Base-by-base conservation (phyloP, 1,140 invertebrate species). In the Hycleus cichorii region DNA sequence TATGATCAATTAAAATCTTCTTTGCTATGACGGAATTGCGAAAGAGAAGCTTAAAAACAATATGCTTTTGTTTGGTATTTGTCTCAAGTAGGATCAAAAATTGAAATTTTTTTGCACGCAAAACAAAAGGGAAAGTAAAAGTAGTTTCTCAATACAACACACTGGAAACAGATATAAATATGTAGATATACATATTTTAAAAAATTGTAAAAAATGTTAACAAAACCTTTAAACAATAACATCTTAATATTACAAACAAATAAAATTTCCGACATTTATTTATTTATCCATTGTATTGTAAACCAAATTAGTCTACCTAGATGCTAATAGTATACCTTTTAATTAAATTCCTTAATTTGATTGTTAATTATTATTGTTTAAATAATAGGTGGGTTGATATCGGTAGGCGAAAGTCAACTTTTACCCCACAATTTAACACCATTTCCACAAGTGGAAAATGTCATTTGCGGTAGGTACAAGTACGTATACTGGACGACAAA, bases 41-140 rank as follows among this genome's bases (percentile, higher is more conserved):
- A 10, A 25, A 9, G 1, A 27, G 12, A 52, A n/a, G 42, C 39
- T 27, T 8, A 52, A 12, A 43, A 25, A 27, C n/a, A 25, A 38
- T 40, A 52, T 43, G 27, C 44, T 52, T 26, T 42, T 52, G n/a
- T n/a, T 27, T 5, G 5, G 27, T 18, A 47, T 18, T 10, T 24
- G 27, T 7, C 18, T 18, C 18, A 18, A 18, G 18, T 32, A 32
- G 32, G 32, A 4, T 32, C 7, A 32, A 12, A 18, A 42, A 42
- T 52, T 43, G 11, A 43, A 52, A 52, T 43, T 42, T 52, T 43
- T 47, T 26, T 26, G 27, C 10, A 4, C 24, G 4, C 5, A 39
- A 11, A 45, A 53, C 51, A 53, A 53, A 53, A 45, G 51, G 42
- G 51, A 53, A 53, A 53, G 51, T 53, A 53, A 53, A 53, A 53